Percentiles rank a stretch among this genome's conserved stretches.
These are phyloP conservation scores for Tragelaphus strepsiceros DNA, from an alignment of 2,113 vertebrate species.

Conservation along the genomic window DNA sequence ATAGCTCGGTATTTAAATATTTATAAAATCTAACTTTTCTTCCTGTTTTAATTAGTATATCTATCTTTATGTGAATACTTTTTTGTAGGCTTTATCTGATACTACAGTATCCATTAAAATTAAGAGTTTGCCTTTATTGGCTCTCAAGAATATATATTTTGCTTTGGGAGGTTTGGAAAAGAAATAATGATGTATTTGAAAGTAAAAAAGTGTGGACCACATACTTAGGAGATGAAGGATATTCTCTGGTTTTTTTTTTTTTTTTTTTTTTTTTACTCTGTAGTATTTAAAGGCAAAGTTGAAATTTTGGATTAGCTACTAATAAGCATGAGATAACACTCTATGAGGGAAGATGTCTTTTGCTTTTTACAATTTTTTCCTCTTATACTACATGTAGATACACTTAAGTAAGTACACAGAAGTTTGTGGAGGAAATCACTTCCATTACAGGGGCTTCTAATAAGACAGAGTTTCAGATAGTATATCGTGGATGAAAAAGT, in stretches of 20 bases:
- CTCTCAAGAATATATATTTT: not conserved
- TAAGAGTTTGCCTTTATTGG: not conserved
- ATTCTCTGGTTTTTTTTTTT: not conserved
- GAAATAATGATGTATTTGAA: not conserved
- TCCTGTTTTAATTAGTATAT: not conserved
- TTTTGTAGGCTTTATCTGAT: not conserved
- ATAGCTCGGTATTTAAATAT: not conserved
- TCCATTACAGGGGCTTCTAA: not conserved
- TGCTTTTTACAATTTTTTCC: not conserved
- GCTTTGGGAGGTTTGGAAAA: not conserved
- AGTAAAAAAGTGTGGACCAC: not conserved
- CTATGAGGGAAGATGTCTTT: not conserved
- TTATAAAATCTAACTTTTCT: not conserved
- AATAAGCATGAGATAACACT: not conserved
- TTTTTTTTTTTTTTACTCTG: not conserved
- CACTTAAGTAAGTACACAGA: not conserved
- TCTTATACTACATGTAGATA: not conserved
- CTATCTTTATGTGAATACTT: not conserved
- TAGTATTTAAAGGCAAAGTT: not conserved
- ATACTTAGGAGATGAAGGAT: not conserved
- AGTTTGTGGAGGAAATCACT: not conserved
- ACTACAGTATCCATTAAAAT: not conserved
- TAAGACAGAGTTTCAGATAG: slow-evolving; percentile 12
- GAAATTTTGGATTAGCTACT: not conserved
- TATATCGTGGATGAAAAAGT: not conserved